These are phyloP conservation scores for Pelagia noctiluca DNA, from an alignment of 30 jellyfish, hydroid and myxozoan species.

Conservation along the genomic window DNA sequence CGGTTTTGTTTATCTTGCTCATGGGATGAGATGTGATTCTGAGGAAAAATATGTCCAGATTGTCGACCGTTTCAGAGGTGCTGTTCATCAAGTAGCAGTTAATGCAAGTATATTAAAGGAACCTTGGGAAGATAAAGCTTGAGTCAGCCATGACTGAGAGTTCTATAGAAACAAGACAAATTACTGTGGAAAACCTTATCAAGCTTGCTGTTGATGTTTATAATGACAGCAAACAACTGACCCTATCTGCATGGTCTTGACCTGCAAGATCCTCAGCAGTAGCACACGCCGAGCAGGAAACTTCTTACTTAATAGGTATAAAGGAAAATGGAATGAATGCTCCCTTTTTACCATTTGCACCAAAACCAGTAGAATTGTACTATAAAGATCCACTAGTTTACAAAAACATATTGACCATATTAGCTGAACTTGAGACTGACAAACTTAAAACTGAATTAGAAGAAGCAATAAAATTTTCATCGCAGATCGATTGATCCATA, in stretches of 20 bases:
- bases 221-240: constrained; percentile 35
- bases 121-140: constrained; percentile 44
- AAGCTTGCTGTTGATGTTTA: constrained; percentile 42
- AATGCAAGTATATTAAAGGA: constrained; percentile 33
- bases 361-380: constrained; percentile 13
- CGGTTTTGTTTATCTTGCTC: too few species aligned
- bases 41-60: constrained; percentile 14
- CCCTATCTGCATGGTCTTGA: too few species aligned
- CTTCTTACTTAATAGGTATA: constrained; percentile 22
- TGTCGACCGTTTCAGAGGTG: constrained; percentile 26
- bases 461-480: too few species aligned
- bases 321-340: constrained; percentile 52
- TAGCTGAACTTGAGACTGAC: too few species aligned
- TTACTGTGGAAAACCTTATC: constrained; percentile 36
- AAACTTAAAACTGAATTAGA: too few species aligned
- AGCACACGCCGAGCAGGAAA: too few species aligned
- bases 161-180: constrained; percentile 24
- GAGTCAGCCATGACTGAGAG: constrained; percentile 43
- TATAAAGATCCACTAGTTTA: too few species aligned
- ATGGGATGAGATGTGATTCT: constrained; percentile 32
- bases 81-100: constrained; percentile 43
- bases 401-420: too few species aligned
- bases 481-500: too few species aligned
- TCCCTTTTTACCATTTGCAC: constrained; percentile 36
- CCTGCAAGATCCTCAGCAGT: too few species aligned